Evolutionary conservation across 2,797 vertebrate species (phyloP), one percentile per base, ranked within the genome.

Genomic region (Mus spretus): DNA sequence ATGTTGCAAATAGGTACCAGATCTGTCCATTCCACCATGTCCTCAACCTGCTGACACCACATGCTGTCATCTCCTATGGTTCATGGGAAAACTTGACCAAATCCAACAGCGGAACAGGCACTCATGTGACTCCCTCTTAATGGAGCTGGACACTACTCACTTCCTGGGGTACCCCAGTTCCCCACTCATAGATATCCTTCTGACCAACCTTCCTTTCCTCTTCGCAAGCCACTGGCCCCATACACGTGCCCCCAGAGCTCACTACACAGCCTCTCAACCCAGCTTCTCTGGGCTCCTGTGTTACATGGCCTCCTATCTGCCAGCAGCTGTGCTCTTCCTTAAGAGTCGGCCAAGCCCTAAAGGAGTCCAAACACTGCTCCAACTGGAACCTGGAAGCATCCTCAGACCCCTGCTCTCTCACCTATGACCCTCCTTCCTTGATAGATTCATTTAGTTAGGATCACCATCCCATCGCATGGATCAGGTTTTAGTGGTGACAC

Each of bases 321-420:
- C 65, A 17, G 78, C 7, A 0, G 15, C 37, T 7, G 0, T 0
- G 2, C 17, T n/a, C 55, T n/a, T 59, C 28, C 8, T 70, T 31
- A 61, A 47, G 61, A 40, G 59, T 53, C 31, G 11, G 11, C 88
- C 61, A 82, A 40, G 55, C 34, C 34, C 47, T 15, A 15, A 10
- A n/a, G 53, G 37, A 31, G 55, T 55, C 55, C 75, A 7, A 44
- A 1, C 13, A 22, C 12, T 0, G 26, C 47, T 65, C 31, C 6
- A 3, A 8, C 24, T 22, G n/a, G 37, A 75, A 17, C 75, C 17
- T 44, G 72, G 24, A 4, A 55, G 15, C 81, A 50, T 72, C 26
- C 77, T 31, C n/a, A 34, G 55, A 31, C 12, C 34, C 14, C 13
- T 34, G 20, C 6, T n/a, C 13, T 84, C 22, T 70, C 19, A 44